phyloP scores from a whole-genome alignment of 2,888 invertebrate genomes.

The Callosobruchus maculatus region DNA sequence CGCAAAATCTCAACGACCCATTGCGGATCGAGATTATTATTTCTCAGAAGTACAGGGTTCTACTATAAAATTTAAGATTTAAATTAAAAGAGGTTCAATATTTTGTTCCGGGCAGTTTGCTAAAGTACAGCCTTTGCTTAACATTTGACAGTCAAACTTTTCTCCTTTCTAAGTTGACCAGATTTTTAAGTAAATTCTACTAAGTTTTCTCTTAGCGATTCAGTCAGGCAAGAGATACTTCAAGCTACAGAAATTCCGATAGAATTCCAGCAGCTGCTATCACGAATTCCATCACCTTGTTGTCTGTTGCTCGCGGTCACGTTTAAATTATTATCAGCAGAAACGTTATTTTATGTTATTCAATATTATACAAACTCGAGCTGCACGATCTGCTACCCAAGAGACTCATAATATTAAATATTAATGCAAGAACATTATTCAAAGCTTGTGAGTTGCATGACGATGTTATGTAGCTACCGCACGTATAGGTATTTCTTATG shows the following conservation, averaged over 20 bases:
- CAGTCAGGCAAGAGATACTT: no score
- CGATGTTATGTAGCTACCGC: not conserved
- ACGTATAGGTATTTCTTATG: not conserved
- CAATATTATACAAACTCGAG: not conserved
- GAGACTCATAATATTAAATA: not conserved
- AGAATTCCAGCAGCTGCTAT: not conserved
- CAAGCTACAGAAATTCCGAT: not conserved
- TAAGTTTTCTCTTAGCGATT: no score
- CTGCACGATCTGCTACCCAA: not conserved
- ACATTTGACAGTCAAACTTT: no score
- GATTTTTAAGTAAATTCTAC: no score
- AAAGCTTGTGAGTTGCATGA: not conserved
- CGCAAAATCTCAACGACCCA: no score
- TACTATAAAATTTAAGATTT: no score
- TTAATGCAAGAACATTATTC: not conserved
- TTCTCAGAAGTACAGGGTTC: no score
- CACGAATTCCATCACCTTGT: not conserved
- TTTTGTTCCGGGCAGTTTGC: no score
- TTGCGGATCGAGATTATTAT: no score
- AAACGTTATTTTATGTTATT: not conserved
- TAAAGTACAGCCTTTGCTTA: no score
- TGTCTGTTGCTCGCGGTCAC: not conserved
- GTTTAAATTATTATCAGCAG: not conserved
- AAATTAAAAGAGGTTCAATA: no score
- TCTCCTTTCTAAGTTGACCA: no score